Evolutionary conservation across 2,888 invertebrate species (phyloP).

Genomic region (Xanthia togata): DNA sequence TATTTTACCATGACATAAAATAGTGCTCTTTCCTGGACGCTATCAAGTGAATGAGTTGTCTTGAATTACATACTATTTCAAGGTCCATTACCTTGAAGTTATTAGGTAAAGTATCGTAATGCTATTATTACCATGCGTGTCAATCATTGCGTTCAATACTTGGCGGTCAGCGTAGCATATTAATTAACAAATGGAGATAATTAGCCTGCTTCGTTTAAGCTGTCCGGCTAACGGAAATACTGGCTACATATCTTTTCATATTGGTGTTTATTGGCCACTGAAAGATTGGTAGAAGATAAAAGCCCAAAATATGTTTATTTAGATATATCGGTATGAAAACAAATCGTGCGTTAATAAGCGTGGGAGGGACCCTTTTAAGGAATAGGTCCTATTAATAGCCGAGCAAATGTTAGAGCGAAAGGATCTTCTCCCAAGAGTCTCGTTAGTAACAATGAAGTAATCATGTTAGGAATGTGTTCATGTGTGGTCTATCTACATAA

Average conservation of each 20-base stretch:
- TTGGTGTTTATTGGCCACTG: not conserved
- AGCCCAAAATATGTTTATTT: constrained; percentile 16
- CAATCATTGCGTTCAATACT: constrained; percentile 26
- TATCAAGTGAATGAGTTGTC: constrained; percentile 36
- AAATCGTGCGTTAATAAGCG: constrained; percentile 31
- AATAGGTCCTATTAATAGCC: constrained; percentile 34
- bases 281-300: constrained; percentile 4
- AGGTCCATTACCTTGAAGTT: constrained; percentile 41
- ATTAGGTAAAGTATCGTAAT: constrained; percentile 28
- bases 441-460: constrained; percentile 2
- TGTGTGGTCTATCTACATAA: constrained; percentile 22
- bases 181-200: constrained; percentile 28
- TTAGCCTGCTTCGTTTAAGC: not conserved
- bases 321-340: constrained; percentile 30
- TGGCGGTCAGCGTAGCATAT: constrained; percentile 23
- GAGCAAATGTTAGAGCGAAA: constrained; percentile 23
- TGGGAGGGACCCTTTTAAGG: constrained; percentile 41
- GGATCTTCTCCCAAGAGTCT: constrained; percentile 7
- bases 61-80: constrained; percentile 41
- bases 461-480: not conserved
- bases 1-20: constrained; percentile 3
- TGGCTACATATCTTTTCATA: not conserved
- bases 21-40: constrained; percentile 5
- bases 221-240: constrained; percentile 8
- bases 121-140: constrained; percentile 34